Evolutionary conservation across 2,113 vertebrate genomes (phyloP), one percentile per base, ranked within the genome.

Genomic region (Zosterops japonicus): DNA sequence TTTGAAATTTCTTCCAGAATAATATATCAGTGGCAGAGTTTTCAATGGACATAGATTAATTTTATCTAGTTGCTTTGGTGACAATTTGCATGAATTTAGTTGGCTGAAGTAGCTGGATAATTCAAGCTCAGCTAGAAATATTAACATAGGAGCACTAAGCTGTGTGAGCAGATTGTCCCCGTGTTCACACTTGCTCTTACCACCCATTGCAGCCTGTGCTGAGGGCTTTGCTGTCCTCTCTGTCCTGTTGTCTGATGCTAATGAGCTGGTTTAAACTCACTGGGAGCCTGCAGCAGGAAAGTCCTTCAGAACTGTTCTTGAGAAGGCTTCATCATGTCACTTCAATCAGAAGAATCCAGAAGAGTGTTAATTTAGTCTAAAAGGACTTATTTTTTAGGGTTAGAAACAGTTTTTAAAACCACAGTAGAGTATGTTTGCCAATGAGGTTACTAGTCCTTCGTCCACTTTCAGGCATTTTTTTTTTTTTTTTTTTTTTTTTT

Each of bases 201-300:
- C 69, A 82, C 52, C 28, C 8, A 0, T 33, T 84, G 47, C 69
- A 87, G 69, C 70, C 61, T 57, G 36, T 64, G 64, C 27, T 41
- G 63, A 74, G 55, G 69, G 57, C 90, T 94, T 94, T 94, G 59
- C 88, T 90, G 83, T 83, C 53, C 87, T 88, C 50, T n/a, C 67
- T 92, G 14, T 71, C 75, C 53, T 83, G 44, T 90, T 95, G 75
- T 56, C 83, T 92, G 50, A 22, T 80, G 91, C 72, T 94, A 42
- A 70, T 86, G 89, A 94, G 47, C 56, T 89, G 22, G 22, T 87
- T 95, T 76, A 77, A 86, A 41, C n/a, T 95, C 50, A 61, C 11
- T 56, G 61, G 20, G 10, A 31, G 27, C 42, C 49, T 83, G 53
- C 36, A 76, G 12, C 6, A 9, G 57, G 15, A n/a, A 71, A 76